Evolutionary conservation across 2,888 invertebrate genomes (phyloP).

Genomic region (Epinotia ramella): DNA sequence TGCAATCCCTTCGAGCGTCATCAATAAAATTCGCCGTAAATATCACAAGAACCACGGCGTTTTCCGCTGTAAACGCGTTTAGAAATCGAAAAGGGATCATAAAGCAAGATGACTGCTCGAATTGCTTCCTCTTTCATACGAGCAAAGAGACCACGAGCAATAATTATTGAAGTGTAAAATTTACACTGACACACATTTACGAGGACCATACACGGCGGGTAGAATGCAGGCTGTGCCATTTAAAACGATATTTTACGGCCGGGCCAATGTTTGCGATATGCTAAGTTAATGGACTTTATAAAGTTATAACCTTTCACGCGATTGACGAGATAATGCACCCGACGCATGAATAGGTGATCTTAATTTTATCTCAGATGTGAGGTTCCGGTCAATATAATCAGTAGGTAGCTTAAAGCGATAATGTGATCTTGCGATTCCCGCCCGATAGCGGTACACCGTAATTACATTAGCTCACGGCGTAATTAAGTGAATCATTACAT

Average conservation of each 20-base stretch:
- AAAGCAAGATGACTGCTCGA: conserved; percentile 71
- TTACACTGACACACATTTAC: conserved; percentile 74
- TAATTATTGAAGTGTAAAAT: conserved; percentile 78
- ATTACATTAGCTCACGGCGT: conserved; percentile 33
- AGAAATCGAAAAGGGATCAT: conserved; percentile 71
- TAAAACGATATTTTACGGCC: conserved; percentile 68
- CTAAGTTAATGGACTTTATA: conserved; percentile 75
- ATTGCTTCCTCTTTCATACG: conserved; percentile 72
- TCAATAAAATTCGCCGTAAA: conserved; percentile 49
- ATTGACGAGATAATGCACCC: conserved; percentile 72
- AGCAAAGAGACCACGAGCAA: conserved; percentile 61
- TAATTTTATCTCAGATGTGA: conserved; percentile 74
- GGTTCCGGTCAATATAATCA: conserved; percentile 75
- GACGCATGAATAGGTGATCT: conserved; percentile 83
- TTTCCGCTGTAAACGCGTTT: conserved; percentile 66
- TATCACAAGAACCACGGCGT: conserved; percentile 59
- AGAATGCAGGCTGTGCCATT: conserved; percentile 57
- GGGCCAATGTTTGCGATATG: conserved; percentile 70
- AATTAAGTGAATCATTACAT: conserved; percentile 34
- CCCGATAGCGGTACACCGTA: conserved; percentile 59
- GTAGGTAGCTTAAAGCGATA: conserved; percentile 76
- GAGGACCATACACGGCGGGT: conserved; percentile 56
- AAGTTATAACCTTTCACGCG: conserved; percentile 73
- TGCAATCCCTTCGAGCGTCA: conserved; percentile 34
- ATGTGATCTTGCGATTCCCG: conserved; percentile 74